A percentile compares a stretch with the other conserved stretches of the same genome.
phyloP scores from a whole-genome alignment of 1,140 invertebrate species.

The Drosophila subpulchrella region DNA sequence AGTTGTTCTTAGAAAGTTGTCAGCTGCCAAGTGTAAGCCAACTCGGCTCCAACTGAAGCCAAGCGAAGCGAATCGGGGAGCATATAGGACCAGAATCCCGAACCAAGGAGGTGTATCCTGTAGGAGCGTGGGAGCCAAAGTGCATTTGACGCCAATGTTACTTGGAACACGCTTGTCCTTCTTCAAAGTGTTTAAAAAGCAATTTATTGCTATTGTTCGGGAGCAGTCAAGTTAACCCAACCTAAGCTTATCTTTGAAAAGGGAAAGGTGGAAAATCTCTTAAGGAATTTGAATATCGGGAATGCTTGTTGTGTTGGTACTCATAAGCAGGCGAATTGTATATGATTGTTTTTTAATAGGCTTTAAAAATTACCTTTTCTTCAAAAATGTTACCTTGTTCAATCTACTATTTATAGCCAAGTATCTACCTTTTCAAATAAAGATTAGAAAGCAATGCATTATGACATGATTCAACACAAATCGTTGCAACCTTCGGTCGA shows the following conservation, averaged over 20 bases:
- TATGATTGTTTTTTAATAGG: no score
- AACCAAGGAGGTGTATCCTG: constrained; percentile 38
- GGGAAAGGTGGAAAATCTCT: neutral
- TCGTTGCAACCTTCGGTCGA: constrained; percentile 37
- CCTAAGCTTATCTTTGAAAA: neutral
- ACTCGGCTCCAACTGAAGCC: constrained; percentile 29
- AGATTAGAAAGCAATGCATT: neutral
- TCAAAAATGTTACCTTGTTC: no score
- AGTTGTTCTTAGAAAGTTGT: constrained; percentile 82
- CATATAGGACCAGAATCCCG: constrained; percentile 21
- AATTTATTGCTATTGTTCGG: constrained; percentile 71
- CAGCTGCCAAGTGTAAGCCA: constrained; percentile 61
- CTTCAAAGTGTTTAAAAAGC: constrained; percentile 77
- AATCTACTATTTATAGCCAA: no score
- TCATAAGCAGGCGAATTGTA: neutral
- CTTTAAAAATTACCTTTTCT: no score
- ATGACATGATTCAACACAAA: constrained; percentile 4
- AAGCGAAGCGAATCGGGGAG: constrained; percentile 58
- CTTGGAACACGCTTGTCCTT: constrained; percentile 46
- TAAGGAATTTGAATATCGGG: neutral
- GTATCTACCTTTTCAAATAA: no score
- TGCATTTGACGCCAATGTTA: constrained; percentile 46
- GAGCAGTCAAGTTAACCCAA: constrained; percentile 13
- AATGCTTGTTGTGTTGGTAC: neutral
- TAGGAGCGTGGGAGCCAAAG: constrained; percentile 26